phyloP scores from a whole-genome alignment of 2,888 invertebrate species.

The Mimumesa dahlbomi region DNA sequence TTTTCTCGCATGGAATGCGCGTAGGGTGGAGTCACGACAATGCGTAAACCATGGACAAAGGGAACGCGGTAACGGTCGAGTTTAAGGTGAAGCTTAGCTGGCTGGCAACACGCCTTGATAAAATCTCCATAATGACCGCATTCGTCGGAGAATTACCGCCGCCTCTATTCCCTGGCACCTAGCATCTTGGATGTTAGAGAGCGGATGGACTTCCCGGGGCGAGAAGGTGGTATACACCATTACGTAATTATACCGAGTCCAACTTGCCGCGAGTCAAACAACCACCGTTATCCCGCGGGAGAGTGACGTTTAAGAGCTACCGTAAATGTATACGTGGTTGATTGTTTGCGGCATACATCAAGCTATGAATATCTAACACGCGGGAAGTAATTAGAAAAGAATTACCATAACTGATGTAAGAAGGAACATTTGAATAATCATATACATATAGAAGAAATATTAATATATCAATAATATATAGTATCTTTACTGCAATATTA shows the following conservation, averaged over 20 bases:
- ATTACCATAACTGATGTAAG: too few relatives aligned
- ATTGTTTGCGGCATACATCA: conserved; percentile 4
- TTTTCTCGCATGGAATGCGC: conserved; percentile 24
- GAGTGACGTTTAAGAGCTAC: background rate
- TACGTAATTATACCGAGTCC: conserved; percentile 72
- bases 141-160: conserved; percentile 70
- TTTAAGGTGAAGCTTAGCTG: conserved; percentile 65
- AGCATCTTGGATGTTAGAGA: conserved; percentile 51
- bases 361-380: too few relatives aligned
- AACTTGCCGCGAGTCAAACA: conserved; percentile 67
- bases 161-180: conserved; percentile 66
- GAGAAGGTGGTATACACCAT: conserved; percentile 56
- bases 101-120: conserved; percentile 72
- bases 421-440: too few relatives aligned
- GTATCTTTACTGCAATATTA: too few relatives aligned
- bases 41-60: conserved; percentile 58
- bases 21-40: conserved; percentile 27
- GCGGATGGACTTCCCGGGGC: conserved; percentile 19
- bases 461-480: too few relatives aligned
- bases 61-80: conserved; percentile 57
- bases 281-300: conserved; percentile 46
- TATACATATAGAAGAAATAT: too few relatives aligned
- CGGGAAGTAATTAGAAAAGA: too few relatives aligned
- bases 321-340: conserved; percentile 26
- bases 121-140: conserved; percentile 75